Evolutionary conservation across 2,797 vertebrate species (phyloP), one percentile per base, ranked within the genome.

Genomic region (Hemibagrus guttatus): DNA sequence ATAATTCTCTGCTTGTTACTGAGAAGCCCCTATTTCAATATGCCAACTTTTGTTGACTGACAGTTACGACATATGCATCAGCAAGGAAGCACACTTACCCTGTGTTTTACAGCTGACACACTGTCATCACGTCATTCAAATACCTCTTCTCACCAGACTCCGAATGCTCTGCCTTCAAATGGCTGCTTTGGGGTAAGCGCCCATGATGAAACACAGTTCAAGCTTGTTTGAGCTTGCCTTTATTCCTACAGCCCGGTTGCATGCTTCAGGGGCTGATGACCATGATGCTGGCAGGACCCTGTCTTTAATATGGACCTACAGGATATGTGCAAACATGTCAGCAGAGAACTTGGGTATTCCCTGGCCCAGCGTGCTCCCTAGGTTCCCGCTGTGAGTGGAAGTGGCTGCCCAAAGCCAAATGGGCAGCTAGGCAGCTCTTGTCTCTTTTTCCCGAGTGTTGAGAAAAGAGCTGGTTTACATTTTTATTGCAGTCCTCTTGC

Each of bases 261-360:
- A 52, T 83, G 28, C 49, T 83, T 83, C 46, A 49, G 64, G 46
- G 46, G 28, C 81, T 69, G 61, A 69, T 54, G 46, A 13, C 28
- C 63, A 35, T 19, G 0, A 35, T 83, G 64, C 63, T 26, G 31
- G 49, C 5, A 68, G 31, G 64, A 39, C 81, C 63, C 23, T 2
- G 2, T 46, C 21, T 81, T 81, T 81, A 21, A 63, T 31, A 59
- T 17, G 23, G 14, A 26, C 31, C 26, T 81, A 39, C 58, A 59
- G 23, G 58, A 61, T 56, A 8, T 56, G 12, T 59, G 56, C 31
- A 59, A 9, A 56, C 28, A 31, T 0, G 28, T 42, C 31, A 81
- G 56, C 31, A 81, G 78, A 81, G 13, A 46, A 66, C n/a, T 52
- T 54, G 80, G 61, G 13, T 26, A 82, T 66, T 66, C 61, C 8